Conservation (phyloP, 2,113 vertebrate genomes). For the Dendrocopos noguchii region DNA sequence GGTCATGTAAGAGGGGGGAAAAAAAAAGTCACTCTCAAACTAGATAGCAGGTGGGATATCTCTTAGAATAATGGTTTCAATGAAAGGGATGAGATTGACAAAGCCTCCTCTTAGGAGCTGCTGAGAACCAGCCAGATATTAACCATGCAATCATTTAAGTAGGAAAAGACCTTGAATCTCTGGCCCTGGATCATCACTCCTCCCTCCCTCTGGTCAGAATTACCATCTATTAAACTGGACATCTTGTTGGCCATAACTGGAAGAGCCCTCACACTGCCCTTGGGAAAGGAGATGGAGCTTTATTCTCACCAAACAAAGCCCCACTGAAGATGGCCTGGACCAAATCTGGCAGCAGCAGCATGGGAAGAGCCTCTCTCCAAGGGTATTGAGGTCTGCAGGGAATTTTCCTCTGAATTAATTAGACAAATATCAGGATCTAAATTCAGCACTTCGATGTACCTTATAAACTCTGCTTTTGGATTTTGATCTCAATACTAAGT, state of each 20-base stretch:
- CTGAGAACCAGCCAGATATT: too few relatives aligned
- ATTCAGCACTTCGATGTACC: not conserved
- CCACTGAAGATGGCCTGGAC: not conserved
- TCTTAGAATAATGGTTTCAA: too few relatives aligned
- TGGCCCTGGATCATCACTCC: not conserved
- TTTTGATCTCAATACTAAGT: not conserved
- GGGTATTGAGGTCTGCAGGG: fast-evolving
- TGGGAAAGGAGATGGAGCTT: not conserved
- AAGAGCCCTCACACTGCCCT: fast-evolving
- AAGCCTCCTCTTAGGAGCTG: too few relatives aligned
- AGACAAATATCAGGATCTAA: not conserved
- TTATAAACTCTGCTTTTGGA: not conserved
- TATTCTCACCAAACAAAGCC: not conserved
- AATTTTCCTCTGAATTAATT: not conserved
- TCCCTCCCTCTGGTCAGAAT: not conserved
- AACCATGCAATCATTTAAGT: too few relatives aligned
- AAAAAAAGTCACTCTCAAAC: too few relatives aligned
- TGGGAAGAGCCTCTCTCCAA: not conserved
- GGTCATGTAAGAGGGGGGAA: too few relatives aligned
- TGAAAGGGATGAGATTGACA: too few relatives aligned
- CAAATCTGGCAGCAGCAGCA: not conserved
- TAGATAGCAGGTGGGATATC: too few relatives aligned
- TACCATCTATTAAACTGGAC: fast-evolving
- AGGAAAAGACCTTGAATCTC: too few relatives aligned
- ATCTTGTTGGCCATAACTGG: not conserved